Evolutionary conservation across 1,140 invertebrate genomes (phyloP), one percentile per base, ranked within the genome.

Genomic region (Drosophila varians): DNA sequence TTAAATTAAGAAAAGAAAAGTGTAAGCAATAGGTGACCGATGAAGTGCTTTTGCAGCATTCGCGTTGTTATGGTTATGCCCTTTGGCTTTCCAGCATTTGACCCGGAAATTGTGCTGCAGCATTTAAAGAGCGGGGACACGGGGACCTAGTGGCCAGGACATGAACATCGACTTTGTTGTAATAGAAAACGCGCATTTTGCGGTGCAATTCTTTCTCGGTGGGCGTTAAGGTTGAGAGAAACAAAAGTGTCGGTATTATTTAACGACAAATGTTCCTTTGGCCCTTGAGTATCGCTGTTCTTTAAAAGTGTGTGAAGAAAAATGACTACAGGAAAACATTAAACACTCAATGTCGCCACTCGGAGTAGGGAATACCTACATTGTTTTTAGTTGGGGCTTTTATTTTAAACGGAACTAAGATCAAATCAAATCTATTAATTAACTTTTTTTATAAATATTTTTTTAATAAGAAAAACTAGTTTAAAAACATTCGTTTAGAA

Each of bases 191-290:
- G 75, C 60, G 74, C 79, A 84, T 80, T 78, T 84, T 84, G 80
- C 79, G 57, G 64, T 58, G 66, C 71, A 69, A 68, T 75, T 58
- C 76, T 58, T 72, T 61, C 65, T 56, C 61, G 53, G 60, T 40
- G 42, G 62, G 40, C 62, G 36, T 16, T 38, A 16, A 38, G 36
- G 52, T 47, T 78, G 75, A 74, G 45, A 52, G 64, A 79, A 80
- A 75, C 71, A 79, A 80, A 79, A 79, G 76, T 86, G 82, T 87
- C 80, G 82, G 76, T 86, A 74, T 86, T 86, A 87, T 80, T 87
- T 80, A 86, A 77, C 80, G 77, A 62, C 82, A 80, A 65, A 62
- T 64, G 61, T 53, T 82, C 54, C 73, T 82, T 77, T 69, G 71
- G 71, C 77, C 23, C 38, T 64, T 23, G 26, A 43, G 68, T 72